These are phyloP conservation scores for Rhopalosiphum padi DNA, from an alignment of 1,140 invertebrate genomes.

Conservation along the genomic window DNA sequence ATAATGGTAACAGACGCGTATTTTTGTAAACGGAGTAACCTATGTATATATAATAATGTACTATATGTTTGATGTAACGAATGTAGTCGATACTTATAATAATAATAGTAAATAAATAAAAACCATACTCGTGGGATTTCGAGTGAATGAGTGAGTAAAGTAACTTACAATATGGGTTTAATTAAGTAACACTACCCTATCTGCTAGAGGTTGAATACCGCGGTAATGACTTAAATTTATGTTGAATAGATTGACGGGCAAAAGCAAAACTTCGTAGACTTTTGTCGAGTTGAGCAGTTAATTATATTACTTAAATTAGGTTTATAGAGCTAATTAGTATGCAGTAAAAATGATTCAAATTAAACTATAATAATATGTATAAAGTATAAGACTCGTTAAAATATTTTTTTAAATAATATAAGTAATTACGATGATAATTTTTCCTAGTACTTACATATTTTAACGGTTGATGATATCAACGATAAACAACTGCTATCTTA, in stretches of 20 bases:
- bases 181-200: background rate
- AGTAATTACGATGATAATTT: background rate
- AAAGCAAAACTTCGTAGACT: background rate
- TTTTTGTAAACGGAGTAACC: background rate
- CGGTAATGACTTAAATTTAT: background rate
- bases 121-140: background rate
- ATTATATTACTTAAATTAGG: slow-evolving; percentile 19
- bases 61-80: background rate
- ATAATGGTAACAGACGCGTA: background rate
- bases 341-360: background rate
- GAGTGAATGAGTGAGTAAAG: background rate
- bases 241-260: background rate
- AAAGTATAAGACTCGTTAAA: background rate
- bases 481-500: background rate
- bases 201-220: background rate
- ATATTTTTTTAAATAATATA: background rate
- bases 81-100: background rate
- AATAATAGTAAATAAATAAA: background rate
- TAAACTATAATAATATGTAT: background rate
- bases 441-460: background rate
- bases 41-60: background rate
- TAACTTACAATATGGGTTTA: slow-evolving; percentile 7
- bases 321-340: background rate
- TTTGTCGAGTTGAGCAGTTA: background rate
- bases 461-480: background rate